Evolutionary conservation across 2,113 vertebrate species (phyloP).

Genomic region (Sula dactylatra): DNA sequence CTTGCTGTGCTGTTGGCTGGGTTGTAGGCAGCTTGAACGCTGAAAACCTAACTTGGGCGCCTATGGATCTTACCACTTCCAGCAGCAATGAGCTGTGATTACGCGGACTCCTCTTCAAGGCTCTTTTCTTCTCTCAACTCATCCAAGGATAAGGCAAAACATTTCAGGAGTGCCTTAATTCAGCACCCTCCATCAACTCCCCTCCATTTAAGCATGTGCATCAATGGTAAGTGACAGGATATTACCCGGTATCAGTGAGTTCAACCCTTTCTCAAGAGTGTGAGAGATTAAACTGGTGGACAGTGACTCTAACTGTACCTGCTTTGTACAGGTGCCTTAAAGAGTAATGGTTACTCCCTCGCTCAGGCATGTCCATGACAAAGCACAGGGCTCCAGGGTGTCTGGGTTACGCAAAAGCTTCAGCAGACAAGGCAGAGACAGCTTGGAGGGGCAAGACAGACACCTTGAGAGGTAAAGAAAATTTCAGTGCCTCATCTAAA

Average conservation of each 20-base stretch:
- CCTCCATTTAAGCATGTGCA: not conserved
- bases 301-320: not conserved
- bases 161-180: not conserved
- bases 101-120: not conserved
- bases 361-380: not conserved
- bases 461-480: not conserved
- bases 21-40: not conserved
- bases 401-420: not conserved
- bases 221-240: not conserved
- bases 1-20: not conserved
- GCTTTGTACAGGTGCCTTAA: not conserved
- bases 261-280: not conserved
- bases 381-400: not conserved
- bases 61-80: not conserved
- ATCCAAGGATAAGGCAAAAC: not conserved
- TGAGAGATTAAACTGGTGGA: not conserved
- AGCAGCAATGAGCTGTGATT: not conserved
- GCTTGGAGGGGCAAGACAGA: not conserved
- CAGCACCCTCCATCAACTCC: not conserved
- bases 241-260: not conserved
- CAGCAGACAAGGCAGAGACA: not conserved
- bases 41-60: not conserved
- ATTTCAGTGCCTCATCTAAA: slow-evolving; percentile 15
- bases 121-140: not conserved
- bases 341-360: not conserved